A percentile compares a stretch with the other conserved stretches of the same genome.
Evolutionary conservation across 2,797 vertebrate species (phyloP).

Genomic region (Pelochelys cantorii): DNA sequence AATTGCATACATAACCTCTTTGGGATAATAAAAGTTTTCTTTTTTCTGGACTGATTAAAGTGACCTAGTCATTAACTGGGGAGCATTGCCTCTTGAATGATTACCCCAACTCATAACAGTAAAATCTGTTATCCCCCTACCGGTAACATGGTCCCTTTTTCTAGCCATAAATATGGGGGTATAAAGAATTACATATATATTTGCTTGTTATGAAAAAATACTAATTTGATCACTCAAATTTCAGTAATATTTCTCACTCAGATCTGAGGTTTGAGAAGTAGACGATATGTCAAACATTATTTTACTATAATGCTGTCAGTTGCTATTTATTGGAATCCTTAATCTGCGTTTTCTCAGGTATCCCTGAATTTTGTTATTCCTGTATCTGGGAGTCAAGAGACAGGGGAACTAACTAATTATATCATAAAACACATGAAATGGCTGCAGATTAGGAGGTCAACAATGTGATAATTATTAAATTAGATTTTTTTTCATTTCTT

Average conservation of each 20-base stretch:
- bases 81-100: neutral
- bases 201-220: fast-evolving
- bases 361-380: constrained; percentile 65
- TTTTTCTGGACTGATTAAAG: neutral
- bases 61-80: neutral
- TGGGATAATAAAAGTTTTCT: neutral
- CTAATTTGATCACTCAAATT: neutral
- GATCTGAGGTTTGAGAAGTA: constrained; percentile 6
- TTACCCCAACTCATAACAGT: fast-evolving
- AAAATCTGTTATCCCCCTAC: neutral
- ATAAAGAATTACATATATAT: neutral
- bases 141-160: neutral
- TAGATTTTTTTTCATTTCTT: constrained; percentile 69
- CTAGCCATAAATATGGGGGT: neutral
- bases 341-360: constrained; percentile 46
- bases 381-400: constrained; percentile 56
- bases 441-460: constrained; percentile 66
- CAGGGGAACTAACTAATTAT: constrained; percentile 59
- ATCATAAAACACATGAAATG: constrained; percentile 60
- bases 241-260: neutral
- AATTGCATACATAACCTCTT: neutral
- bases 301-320: neutral
- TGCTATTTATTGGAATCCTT: constrained; percentile 38
- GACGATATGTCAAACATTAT: neutral
- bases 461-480: constrained; percentile 60